Base-by-base conservation (phyloP, 2,797 vertebrate species). In the Poeciliopsis turneri region DNA sequence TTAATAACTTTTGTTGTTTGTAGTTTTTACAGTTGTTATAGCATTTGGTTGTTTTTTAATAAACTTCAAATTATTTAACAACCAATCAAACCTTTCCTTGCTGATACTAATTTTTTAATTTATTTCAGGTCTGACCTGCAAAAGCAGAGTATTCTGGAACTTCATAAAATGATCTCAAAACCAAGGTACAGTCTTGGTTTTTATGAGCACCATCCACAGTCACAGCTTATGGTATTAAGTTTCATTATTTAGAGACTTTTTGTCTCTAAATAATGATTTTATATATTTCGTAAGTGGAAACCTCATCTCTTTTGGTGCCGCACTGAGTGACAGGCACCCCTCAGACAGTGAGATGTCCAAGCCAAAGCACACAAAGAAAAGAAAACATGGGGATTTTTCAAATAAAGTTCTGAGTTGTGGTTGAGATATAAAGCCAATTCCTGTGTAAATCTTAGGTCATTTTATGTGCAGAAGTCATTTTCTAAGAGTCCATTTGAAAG, bases 161-260 rank as follows among this genome's bases (percentile, higher is more conserved):
- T 36, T 66, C 18, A 36, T 41, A 9, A 66, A 18, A 20, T 68
- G 18, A 4, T 68, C 33, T 53, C 30, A 11, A 68, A 68, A 68
- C 64, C 23, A 23, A 25, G 64, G 10, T 23, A 25, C 33, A 46
- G 70, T 73, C 49, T 77, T 76, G 47, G 91, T 88, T 86, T 72
- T 83, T 76, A 69, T 74, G 87, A 81, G 84, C 77, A 74, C 87
- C 5, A 41, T 82, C 85, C 36, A 79, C 81, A 87, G 82, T 90
- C 83, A 81, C 78, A 87, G 75, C 79, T 89, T 84, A 77, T 83
- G 87, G 88, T 91, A 92, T 92, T 87, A 81, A 91, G 89, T 94
- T 87, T 90, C 83, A 90, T 75, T 39, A 39, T 39, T 39, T 39
- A 49, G 72, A 82, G 76, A 70, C 78, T 47, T 72, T 86, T 89